These are phyloP conservation scores for Borostomias antarcticus DNA, from an alignment of 2,797 vertebrate species.

Conservation along the genomic window DNA sequence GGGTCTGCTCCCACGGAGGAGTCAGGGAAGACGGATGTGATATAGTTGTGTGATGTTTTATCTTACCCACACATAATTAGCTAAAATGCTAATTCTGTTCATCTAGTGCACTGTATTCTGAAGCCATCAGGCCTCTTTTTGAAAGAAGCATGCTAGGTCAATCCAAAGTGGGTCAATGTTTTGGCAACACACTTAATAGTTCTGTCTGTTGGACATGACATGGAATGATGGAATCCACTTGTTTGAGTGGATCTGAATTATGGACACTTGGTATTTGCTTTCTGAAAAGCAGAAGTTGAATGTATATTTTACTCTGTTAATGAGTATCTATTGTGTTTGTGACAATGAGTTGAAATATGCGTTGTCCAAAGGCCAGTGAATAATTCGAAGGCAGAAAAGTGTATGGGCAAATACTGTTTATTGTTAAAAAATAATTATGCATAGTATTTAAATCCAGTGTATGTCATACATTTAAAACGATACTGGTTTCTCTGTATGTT, in stretches of 20 bases:
- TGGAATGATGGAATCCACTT: conserved; percentile 21
- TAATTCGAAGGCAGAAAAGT: neutral
- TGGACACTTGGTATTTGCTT: conserved; percentile 35
- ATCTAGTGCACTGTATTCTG: too few relatives aligned
- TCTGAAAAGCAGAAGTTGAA: conserved; percentile 37
- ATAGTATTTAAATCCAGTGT: neutral
- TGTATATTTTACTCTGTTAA: conserved; percentile 36
- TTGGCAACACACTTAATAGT: neutral
- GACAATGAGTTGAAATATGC: neutral
- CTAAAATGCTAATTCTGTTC: too few relatives aligned
- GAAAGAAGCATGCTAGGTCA: neutral
- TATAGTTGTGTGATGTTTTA: neutral
- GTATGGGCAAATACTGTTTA: neutral
- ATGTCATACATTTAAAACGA: neutral
- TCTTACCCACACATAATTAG: too few relatives aligned
- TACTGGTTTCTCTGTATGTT: too few relatives aligned
- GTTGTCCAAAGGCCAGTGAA: conserved; percentile 1
- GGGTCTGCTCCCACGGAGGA: neutral
- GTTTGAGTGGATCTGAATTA: conserved; percentile 42
- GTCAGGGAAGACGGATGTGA: neutral
- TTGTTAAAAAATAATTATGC: conserved; percentile 3
- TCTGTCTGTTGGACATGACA: conserved; percentile 9
- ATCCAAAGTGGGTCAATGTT: neutral
- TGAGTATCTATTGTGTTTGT: conserved; percentile 22
- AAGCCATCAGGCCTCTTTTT: too few relatives aligned